Conservation (phyloP, 2,888 invertebrate species). For the Neoitamus cyanurus region DNA sequence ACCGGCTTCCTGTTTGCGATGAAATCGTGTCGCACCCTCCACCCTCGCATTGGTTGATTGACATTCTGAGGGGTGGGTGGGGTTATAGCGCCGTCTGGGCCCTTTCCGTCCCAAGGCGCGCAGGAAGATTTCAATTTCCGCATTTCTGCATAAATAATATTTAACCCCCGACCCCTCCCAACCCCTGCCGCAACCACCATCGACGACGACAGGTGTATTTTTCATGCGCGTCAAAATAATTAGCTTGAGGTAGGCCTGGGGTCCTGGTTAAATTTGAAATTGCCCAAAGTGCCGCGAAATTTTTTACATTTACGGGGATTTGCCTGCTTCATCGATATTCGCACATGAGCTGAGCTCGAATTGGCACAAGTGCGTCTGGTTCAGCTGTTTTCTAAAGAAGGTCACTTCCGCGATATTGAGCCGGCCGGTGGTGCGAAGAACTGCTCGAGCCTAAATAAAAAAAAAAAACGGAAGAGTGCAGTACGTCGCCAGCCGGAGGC, state of each 20-base stretch:
- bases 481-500: neutral
- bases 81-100: neutral
- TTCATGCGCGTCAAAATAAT: neutral
- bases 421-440: neutral
- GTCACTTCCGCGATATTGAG: neutral
- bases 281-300: neutral
- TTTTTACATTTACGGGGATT: neutral
- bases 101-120: neutral
- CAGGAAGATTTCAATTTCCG: conserved; percentile 22
- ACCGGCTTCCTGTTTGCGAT: neutral
- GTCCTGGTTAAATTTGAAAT: neutral
- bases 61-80: neutral
- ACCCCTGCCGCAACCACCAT: neutral
- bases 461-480: neutral
- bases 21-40: neutral
- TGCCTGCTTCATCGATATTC: neutral
- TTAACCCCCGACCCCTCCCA: neutral
- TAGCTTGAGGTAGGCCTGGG: neutral
- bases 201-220: neutral
- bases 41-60: neutral
- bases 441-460: neutral
- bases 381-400: neutral
- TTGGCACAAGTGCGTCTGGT: neutral
- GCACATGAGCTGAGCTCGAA: neutral
- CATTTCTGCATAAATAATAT: conserved; percentile 13